phyloP scores from a whole-genome alignment of 2,888 invertebrate genomes.

The Sinodicranocentrus sp. region DNA sequence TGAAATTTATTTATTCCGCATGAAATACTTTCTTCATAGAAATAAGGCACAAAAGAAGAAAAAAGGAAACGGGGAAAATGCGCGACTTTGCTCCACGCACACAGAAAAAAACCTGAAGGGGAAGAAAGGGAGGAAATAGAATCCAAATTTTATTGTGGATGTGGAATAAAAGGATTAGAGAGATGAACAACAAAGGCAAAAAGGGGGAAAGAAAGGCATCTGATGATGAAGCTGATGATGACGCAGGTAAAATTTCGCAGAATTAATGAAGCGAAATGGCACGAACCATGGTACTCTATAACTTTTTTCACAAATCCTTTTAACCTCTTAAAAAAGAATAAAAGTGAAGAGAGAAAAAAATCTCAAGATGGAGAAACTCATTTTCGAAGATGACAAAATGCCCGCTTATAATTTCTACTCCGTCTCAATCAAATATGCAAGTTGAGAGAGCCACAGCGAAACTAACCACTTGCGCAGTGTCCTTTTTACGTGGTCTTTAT shows the following conservation, averaged over 20 bases:
- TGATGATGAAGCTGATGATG: slow-evolving; percentile 15
- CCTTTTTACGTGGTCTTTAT: too few relatives aligned
- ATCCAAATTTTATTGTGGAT: slow-evolving; percentile 35
- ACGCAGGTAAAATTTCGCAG: slow-evolving; percentile 51
- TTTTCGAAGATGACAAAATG: too few relatives aligned
- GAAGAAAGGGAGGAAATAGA: slow-evolving; percentile 14
- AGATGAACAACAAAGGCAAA: slow-evolving; percentile 52
- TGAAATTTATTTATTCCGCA: slow-evolving; percentile 67
- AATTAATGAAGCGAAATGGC: slow-evolving; percentile 53
- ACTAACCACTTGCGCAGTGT: too few relatives aligned
- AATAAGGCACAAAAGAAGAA: slow-evolving; percentile 38
- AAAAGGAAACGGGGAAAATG: slow-evolving; percentile 11
- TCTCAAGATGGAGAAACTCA: too few relatives aligned
- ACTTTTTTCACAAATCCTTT: too few relatives aligned
- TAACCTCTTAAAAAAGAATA: not conserved
- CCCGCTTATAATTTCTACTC: too few relatives aligned
- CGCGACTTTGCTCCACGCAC: not conserved
- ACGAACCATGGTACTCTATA: too few relatives aligned
- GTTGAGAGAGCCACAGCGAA: too few relatives aligned
- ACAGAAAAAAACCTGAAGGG: not conserved
- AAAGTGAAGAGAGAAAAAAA: slow-evolving; percentile 10
- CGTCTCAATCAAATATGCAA: too few relatives aligned
- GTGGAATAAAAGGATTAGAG: slow-evolving; percentile 45
- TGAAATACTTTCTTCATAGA: slow-evolving; percentile 47
- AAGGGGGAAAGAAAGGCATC: slow-evolving; percentile 11